Evolutionary conservation across 2,113 vertebrate genomes (phyloP), one percentile per base, ranked within the genome.

Genomic region (Gila orcuttii): DNA sequence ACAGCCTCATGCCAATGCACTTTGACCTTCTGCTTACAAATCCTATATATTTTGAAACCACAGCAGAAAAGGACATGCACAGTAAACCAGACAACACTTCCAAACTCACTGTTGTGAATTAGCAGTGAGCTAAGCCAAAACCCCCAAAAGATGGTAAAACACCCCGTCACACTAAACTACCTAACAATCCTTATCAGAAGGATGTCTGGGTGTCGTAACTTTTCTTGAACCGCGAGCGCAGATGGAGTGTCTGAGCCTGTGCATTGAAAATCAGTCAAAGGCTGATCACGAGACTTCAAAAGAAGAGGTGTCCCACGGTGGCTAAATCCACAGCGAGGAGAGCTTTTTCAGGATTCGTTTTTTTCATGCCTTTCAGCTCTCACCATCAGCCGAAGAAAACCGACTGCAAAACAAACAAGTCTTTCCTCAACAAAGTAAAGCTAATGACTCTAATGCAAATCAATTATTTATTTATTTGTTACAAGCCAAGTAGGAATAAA

Each of bases 311-410:
- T 88, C 71, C 69, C 60, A 85, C 6, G 23, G 79, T 78, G 66
- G 79, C 50, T 75, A 78, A 82, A 78, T 57, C 62, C 82, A 78
- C 36, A 83, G 73, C 4, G 87, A 85, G 62, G 50, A 71, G 64
- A 85, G 84, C 62, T 79, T 88, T 79, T 21, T 76, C 52, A 62
- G 79, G 84, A 88, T 85, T 83, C 64, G 25, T 57, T 86, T 75
- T 82, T 15, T 82, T 17, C 23, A 52, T 33, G 64, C 80, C 19
- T 68, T 82, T 82, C 45, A 69, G 19, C 42, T 52, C 12, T 69
- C 39, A 36, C 62, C 28, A 17, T 42, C 17, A 28, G 75, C 57
- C 5, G 45, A 73, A 71, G 28, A 82, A 52, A 80, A 33, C 45
- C 13, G 60, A n/a, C 5, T 31, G 33, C 52, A 80, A 59, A 62